Percentiles rank a stretch among this genome's conserved stretches.
These are phyloP conservation scores for Gonioctena quinquepunctata DNA, from an alignment of 1,140 invertebrate species.

Conservation along the genomic window DNA sequence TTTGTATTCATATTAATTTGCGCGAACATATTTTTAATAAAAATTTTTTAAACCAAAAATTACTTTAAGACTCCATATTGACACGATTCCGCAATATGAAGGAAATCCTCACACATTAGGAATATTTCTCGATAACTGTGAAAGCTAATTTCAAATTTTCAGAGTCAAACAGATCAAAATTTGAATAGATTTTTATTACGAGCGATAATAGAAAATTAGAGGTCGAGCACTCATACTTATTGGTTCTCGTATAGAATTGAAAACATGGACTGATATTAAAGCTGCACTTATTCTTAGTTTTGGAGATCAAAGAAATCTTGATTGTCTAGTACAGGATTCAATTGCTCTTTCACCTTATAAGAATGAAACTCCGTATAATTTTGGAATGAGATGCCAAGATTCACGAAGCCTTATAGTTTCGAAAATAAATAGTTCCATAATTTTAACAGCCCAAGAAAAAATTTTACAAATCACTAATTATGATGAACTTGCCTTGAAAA, in stretches of 20 bases:
- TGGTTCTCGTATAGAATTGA: conserved; percentile 11
- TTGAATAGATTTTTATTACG: conserved; percentile 19
- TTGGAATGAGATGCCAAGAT: conserved; percentile 11
- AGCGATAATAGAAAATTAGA: conserved; percentile 23
- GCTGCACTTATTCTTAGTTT: no score
- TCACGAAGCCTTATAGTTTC: neutral
- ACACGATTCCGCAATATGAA: conserved; percentile 22
- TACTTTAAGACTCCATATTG: conserved; percentile 13
- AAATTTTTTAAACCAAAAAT: neutral
- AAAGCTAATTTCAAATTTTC: conserved; percentile 13
- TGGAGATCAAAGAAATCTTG: no score
- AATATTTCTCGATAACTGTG: conserved; percentile 24
- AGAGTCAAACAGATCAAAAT: neutral
- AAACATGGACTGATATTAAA: no score
- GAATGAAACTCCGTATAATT: conserved; percentile 13
- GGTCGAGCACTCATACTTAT: conserved; percentile 14
- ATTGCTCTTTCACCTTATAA: no score
- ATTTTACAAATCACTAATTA: conserved; percentile 1
- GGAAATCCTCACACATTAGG: conserved; percentile 22
- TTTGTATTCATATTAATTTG: neutral
- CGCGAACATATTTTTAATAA: neutral
- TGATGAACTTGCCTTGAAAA: neutral
- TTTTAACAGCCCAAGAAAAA: neutral
- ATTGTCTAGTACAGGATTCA: no score
- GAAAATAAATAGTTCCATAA: conserved; percentile 1